Base-by-base conservation (phyloP, 2,113 vertebrate genomes). In the Sinocyclocheilus anophthalmus region DNA sequence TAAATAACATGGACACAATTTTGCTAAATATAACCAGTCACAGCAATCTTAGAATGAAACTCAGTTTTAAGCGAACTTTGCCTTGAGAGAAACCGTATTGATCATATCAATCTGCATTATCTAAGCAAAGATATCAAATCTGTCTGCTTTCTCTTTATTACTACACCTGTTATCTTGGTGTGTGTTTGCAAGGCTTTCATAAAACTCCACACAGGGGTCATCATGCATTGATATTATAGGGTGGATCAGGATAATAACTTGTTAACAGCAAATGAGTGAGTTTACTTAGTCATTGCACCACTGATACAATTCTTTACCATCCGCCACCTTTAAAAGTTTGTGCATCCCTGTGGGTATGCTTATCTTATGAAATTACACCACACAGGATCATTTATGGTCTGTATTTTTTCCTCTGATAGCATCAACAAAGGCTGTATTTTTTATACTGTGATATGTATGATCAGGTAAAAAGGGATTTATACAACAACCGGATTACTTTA, bases 61-160 rank as follows among this genome's bases (percentile, higher is more conserved):
- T 45, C 70, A 13, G 72, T 45, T 48, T 7, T 53, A 7, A 50
- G n/a, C 30, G 24, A 24, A 14, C 45, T 76, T 50, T 53, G 39
- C 13, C 12, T 48, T n/a, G 16, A 30, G 16, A 33, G 8, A 30
- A 30, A 33, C 50, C 37, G 9, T 12, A 22, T 37, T 37, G 30
- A 22, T 57, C 18, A 57, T 22, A 22, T 77, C 16, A 80, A 42
- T 63, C 55, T 45, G 33, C 11, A 20, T 33, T 57, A 33, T n/a
- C 57, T 42, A 12, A 80, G 30, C 30, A 33, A 33, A 61, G 33
- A 80, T 78, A 78, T 12, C 26, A 78, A 53, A 79, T 57, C 30
- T n/a, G 20, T 14, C 14, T 80, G 33, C 5, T 42, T 80, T 65
- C 3, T 65, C 2, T 11, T 14, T 20, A 61, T 59, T 61, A 59